Conservation (phyloP, 2,113 vertebrate species). For the Coryphaenoides rupestris region DNA sequence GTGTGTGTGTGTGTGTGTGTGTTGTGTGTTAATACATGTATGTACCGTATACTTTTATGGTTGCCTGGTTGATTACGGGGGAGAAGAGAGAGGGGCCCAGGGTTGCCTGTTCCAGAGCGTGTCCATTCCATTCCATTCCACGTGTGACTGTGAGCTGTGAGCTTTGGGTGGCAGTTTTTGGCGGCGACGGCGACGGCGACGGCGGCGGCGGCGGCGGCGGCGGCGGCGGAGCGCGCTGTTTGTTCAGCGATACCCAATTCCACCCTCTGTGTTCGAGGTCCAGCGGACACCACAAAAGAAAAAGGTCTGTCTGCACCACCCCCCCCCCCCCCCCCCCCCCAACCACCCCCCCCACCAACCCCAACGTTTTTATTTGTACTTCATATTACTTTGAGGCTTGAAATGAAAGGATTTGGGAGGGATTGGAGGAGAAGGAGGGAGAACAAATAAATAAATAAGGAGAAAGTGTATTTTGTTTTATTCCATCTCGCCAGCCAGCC, state of each 20-base stretch:
- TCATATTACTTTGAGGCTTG: too few relatives aligned
- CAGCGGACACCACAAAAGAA: background rate
- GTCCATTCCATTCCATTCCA: constrained; percentile 36
- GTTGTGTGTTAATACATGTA: constrained; percentile 32
- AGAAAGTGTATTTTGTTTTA: too few relatives aligned
- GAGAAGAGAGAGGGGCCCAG: constrained; percentile 12
- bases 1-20: constrained; percentile 11
- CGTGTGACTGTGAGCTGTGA: constrained; percentile 7
- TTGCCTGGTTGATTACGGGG: constrained; percentile 36
- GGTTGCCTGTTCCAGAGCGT: constrained; percentile 21
- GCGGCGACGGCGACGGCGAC: too few relatives aligned
- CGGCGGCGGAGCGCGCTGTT: constrained; percentile 12
- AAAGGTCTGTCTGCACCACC: too few relatives aligned
- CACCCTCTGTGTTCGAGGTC: constrained; percentile 15
- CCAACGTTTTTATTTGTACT: too few relatives aligned
- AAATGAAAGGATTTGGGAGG: too few relatives aligned
- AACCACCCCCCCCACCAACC: too few relatives aligned
- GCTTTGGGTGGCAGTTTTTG: too few relatives aligned
- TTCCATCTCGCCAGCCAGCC: too few relatives aligned
- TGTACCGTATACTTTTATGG: constrained; percentile 29
- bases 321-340: too few relatives aligned
- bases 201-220: background rate
- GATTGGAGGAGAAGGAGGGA: too few relatives aligned
- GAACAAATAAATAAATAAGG: too few relatives aligned
- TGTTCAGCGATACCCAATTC: constrained; percentile 22